phyloP scores from a whole-genome alignment of 1,140 invertebrate species.

The Neodiprion pinetum region DNA sequence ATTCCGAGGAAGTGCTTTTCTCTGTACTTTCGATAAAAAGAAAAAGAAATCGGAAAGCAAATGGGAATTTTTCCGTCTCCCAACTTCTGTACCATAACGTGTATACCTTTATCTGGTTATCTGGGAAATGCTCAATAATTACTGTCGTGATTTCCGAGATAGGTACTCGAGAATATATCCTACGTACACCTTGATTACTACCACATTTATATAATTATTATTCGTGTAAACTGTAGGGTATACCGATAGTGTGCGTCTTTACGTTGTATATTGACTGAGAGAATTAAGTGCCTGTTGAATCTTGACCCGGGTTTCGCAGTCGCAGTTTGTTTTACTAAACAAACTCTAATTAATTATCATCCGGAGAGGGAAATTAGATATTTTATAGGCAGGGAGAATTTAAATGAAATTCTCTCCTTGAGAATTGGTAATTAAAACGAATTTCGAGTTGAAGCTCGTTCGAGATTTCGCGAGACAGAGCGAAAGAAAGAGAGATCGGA shows the following conservation, averaged over 20 bases:
- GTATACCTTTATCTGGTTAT: too few relatives aligned
- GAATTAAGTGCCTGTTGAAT: neutral
- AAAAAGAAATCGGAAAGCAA: too few relatives aligned
- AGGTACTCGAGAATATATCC: too few relatives aligned
- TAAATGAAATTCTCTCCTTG: neutral
- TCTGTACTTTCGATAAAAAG: too few relatives aligned
- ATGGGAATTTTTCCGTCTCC: too few relatives aligned
- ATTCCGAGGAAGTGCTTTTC: too few relatives aligned
- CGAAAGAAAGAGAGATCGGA: neutral
- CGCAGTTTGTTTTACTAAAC: conserved; percentile 6
- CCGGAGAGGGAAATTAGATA: neutral
- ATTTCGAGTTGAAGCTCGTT: neutral
- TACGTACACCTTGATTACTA: too few relatives aligned
- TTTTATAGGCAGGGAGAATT: neutral
- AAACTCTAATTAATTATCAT: conserved; percentile 12
- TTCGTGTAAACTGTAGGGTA: neutral
- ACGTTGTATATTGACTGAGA: neutral
- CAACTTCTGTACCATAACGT: too few relatives aligned
- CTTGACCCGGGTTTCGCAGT: neutral
- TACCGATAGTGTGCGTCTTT: neutral
- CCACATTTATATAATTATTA: neutral
- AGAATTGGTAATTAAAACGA: neutral
- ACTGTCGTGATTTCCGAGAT: too few relatives aligned
- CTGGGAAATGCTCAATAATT: too few relatives aligned
- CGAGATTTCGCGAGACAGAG: neutral